Percentiles rank a stretch among this genome's conserved stretches.
Conservation (phyloP, 2,113 vertebrate species). For the Myiozetetes cayanensis region DNA sequence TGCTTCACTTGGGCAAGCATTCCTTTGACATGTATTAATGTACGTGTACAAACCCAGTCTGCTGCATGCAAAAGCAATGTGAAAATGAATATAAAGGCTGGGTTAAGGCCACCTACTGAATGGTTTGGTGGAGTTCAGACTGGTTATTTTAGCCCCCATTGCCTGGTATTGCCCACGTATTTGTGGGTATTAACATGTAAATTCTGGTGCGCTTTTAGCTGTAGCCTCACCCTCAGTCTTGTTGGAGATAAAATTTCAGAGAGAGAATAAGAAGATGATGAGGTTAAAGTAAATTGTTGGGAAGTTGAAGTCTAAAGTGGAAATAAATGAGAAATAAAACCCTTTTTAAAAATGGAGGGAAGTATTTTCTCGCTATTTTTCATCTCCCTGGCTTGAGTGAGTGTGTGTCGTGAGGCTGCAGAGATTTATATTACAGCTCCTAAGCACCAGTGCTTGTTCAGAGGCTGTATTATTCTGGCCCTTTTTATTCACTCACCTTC, state of each 20-base stretch:
- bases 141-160: background rate
- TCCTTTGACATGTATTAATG: background rate
- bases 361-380: slow-evolving; percentile 64
- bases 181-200: background rate
- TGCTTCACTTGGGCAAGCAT: background rate
- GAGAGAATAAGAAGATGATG: slow-evolving; percentile 4
- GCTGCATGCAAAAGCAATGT: background rate
- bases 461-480: slow-evolving; percentile 34
- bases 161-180: background rate
- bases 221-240: background rate
- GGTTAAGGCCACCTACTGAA: background rate
- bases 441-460: slow-evolving; percentile 13
- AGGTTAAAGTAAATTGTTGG: slow-evolving; percentile 41
- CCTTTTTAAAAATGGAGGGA: slow-evolving; percentile 43
- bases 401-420: background rate
- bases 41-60: background rate
- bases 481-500: slow-evolving; percentile 49
- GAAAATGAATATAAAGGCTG: background rate
- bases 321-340: slow-evolving; percentile 62
- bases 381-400: slow-evolving; percentile 56
- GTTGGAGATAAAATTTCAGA: background rate
- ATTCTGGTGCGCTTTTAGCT: background rate
- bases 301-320: slow-evolving; percentile 35
- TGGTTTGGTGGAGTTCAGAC: background rate
- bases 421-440: slow-evolving; percentile 58